Percentiles rank a stretch among this genome's conserved stretches.
These are phyloP conservation scores for Cyphomyrmex costatus DNA, from an alignment of 1,140 invertebrate species.

Conservation along the genomic window DNA sequence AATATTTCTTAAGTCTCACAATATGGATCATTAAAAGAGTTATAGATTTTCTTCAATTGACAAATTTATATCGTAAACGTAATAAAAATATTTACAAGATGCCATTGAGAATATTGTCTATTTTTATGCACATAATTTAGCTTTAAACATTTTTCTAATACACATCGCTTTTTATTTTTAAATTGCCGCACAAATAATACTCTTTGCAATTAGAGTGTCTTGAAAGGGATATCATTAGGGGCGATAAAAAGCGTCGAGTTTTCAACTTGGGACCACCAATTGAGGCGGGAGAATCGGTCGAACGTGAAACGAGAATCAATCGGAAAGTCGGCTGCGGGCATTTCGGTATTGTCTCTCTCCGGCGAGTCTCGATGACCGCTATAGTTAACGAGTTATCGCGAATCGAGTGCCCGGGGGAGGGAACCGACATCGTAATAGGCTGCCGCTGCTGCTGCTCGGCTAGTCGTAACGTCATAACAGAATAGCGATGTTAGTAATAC, in stretches of 20 bases:
- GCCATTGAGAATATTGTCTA: neutral
- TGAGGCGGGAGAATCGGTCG: constrained; percentile 13
- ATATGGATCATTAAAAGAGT: neutral
- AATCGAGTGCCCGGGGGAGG: constrained; percentile 56
- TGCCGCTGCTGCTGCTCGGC: constrained; percentile 73
- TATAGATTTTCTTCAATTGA: neutral
- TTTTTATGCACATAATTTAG: neutral
- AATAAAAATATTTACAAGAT: neutral
- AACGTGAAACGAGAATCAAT: constrained; percentile 42
- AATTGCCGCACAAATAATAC: neutral
- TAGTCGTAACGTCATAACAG: constrained; percentile 85
- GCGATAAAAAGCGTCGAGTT: neutral
- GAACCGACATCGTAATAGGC: constrained; percentile 65
- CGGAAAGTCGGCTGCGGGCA: constrained; percentile 38
- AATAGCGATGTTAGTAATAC: constrained; percentile 87
- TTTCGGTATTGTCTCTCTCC: constrained; percentile 46
- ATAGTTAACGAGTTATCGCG: constrained; percentile 66
- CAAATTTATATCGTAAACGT: neutral
- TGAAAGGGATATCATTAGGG: neutral
- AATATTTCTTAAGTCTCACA: neutral
- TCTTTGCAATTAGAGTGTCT: neutral
- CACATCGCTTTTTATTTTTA: neutral
- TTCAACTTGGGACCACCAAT: constrained; percentile 18
- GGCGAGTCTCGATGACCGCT: constrained; percentile 50
- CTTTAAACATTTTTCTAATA: neutral